Base-by-base conservation (phyloP, 2,113 vertebrate genomes). In the Callorhinus ursinus region DNA sequence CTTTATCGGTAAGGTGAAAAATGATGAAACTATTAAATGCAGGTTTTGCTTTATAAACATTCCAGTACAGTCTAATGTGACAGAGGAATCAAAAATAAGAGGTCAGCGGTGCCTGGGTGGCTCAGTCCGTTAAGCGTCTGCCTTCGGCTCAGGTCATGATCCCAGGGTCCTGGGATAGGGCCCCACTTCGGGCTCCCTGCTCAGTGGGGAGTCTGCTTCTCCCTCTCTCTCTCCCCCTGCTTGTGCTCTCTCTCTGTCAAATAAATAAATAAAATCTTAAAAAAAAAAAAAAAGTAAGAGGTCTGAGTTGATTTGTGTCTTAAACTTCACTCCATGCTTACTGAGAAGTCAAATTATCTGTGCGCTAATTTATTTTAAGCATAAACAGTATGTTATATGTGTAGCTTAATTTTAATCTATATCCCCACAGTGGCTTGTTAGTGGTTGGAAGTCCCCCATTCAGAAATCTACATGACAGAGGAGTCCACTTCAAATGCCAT, bases 21-120 rank as follows among this genome's bases (percentile, higher is more conserved):
- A 94, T 61, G 5, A 6, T 67, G 53, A 96, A 94, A 93, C 90
- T 90, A 96, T 85, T 95, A 95, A 96, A 84, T 57, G 71, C 33
- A 90, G 80, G 7, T 24, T 42, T 36, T 94, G 46, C 81, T 91
- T 88, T 91, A 88, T 92, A 92, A 94, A 93, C 55, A 88, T 69
- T 76, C 71, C 16, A 74, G 65, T 53, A 79, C 33, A 51, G 12
- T 67, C 49, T 59, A 67, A 33, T 51, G 36, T 94, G 79, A 96
- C 53, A 92, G 63, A 57, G 7, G 16, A 90, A 72, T 53, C 36
- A 92, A 14, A 69, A 69, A 21, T 36, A 10, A 69, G 33, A 36
- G 31, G 14, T 67, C 28, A 33, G 31, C 15, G 63, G 31, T 8
- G 15, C 63, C 31, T 67, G 31, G 63, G 31, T 33, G 5, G 31